Evolutionary conservation across 1,140 invertebrate species (phyloP), one percentile per base, ranked within the genome.

Genomic region (Sarcophaga peregrina): DNA sequence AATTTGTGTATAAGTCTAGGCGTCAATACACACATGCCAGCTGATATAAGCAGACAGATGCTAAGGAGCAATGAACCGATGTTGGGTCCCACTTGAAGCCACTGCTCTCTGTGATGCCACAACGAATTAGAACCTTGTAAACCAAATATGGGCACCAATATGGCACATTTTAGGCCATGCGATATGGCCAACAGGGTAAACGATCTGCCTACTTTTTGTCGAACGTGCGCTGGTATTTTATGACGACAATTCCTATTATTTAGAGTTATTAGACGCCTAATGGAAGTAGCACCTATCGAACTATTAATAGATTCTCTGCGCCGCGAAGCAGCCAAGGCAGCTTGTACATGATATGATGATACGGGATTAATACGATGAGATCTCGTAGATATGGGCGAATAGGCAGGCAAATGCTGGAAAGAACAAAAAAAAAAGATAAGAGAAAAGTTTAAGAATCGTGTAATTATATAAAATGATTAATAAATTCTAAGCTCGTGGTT

Each of bases 231-330:
- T 5, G 91, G 90, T 62, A 91, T 90, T 76, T 91, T 91, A 73
- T 91, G 85, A 7, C 92, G 91, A 48, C 92, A 90, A 37, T 91
- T 88, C 20, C 93, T 89, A 8, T 93, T 94, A n/a, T 90, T 90
- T 6, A 94, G 91, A 0, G 93, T 92, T 62, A 94, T 92, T 13
- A 94, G 86, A 0, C 93, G 91, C 10, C 93, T 89, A 1, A 95
- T 94, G 7, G 93, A 94, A 0, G 93, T 94, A 3, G 93, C 93
- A 0, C 93, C 93, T 25, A 93, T 93, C 4, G 93, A 94, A 74
- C 93, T 94, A 82, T 92, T 93, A 85, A 94, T 91, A 6, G 93
- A 94, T 81, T 94, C 93, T 3, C 93, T 91, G 11, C 93, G 91
- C n/a, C 92, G 88, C 82, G 91, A 92, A 17, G 87, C 88, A 11